Evolutionary conservation across 2,797 vertebrate genomes (phyloP).

Genomic region (Amniataba percoides): DNA sequence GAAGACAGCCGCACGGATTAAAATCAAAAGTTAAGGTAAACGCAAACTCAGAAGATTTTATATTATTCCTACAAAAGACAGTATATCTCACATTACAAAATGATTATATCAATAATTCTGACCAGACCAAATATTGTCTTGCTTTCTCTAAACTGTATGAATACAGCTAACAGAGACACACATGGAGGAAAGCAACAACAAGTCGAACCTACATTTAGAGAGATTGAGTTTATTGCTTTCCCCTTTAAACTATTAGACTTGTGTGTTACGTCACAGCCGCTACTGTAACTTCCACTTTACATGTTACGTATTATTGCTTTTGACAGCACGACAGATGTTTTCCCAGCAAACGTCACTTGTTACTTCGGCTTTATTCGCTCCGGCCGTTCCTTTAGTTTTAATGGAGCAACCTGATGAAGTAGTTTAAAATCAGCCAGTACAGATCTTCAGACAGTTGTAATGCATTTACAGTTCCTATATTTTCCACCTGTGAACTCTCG

Average conservation of each 20-base stretch:
- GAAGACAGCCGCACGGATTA: background rate
- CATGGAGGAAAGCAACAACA: background rate
- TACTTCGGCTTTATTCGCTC: background rate
- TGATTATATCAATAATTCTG: background rate
- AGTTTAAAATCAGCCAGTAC: background rate
- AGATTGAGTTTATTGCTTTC: background rate
- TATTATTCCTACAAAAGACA: too few relatives aligned
- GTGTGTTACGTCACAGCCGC: too few relatives aligned
- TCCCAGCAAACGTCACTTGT: background rate
- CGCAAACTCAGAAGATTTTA: too few relatives aligned
- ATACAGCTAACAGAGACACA: background rate
- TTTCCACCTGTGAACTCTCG: background rate
- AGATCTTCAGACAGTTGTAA: background rate
- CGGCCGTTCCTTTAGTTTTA: background rate
- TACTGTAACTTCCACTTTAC: background rate
- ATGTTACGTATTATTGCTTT: background rate
- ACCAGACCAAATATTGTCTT: background rate
- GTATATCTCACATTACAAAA: background rate
- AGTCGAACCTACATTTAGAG: background rate
- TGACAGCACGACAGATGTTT: background rate
- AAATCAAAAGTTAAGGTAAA: background rate
- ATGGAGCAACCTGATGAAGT: background rate
- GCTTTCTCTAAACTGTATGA: background rate
- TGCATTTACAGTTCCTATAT: background rate
- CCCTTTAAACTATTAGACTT: background rate